phyloP scores from a whole-genome alignment of 1,140 invertebrate genomes.

The Campoletis sonorensis region DNA sequence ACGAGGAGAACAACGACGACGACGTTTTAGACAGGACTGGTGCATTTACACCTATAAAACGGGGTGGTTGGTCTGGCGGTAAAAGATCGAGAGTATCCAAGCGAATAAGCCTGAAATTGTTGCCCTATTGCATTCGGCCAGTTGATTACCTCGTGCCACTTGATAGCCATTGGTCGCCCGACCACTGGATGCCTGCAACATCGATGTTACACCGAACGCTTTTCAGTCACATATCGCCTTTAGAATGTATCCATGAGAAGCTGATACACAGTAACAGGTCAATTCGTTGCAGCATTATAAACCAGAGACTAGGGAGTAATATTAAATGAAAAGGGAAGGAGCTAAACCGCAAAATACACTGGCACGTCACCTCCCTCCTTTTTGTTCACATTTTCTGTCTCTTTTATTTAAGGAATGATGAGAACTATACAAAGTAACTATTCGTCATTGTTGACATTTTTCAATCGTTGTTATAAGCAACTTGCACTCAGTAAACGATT shows the following conservation, averaged over 20 bases:
- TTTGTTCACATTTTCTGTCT: not conserved
- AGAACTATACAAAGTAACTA: no score
- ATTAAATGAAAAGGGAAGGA: not conserved
- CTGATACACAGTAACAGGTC: not conserved
- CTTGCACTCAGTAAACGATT: no score
- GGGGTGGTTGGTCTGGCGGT: slow-evolving; percentile 8
- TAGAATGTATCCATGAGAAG: slow-evolving; percentile 19
- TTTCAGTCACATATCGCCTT: slow-evolving; percentile 31
- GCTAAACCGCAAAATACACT: not conserved
- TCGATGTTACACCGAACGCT: not conserved
- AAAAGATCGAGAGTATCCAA: slow-evolving; percentile 5
- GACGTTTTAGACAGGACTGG: slow-evolving; percentile 1
- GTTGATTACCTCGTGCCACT: slow-evolving; percentile 75
- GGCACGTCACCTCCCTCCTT: not conserved
- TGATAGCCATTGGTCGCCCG: slow-evolving; percentile 70
- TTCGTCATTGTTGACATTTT: no score
- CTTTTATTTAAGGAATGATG: not conserved
- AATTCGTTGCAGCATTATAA: slow-evolving; percentile 3
- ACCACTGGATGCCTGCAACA: not conserved
- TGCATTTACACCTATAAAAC: slow-evolving; percentile 9
- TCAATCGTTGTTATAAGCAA: no score
- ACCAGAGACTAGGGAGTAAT: not conserved
- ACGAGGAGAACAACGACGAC: not conserved
- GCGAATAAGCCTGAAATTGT: slow-evolving; percentile 50
- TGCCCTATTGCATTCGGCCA: slow-evolving; percentile 69